Conservation (phyloP, 2,797 vertebrate species). For the Emys orbicularis region DNA sequence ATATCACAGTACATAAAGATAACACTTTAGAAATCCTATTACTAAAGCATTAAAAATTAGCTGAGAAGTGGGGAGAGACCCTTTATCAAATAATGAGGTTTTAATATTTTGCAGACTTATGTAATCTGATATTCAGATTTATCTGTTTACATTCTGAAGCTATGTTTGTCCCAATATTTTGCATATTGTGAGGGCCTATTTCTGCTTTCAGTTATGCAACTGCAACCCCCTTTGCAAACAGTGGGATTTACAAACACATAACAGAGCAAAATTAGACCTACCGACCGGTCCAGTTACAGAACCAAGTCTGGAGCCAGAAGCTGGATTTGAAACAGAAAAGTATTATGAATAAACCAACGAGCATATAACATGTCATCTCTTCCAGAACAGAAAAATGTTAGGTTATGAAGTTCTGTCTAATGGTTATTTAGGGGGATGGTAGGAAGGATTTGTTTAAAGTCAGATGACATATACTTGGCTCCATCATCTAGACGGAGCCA, state of each 20-base stretch:
- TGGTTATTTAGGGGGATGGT: neutral
- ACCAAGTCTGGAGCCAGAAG: neutral
- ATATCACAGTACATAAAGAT: neutral
- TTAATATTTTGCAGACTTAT: neutral
- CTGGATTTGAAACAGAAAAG: neutral
- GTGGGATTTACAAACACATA: neutral
- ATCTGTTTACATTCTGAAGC: neutral
- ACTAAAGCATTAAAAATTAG: neutral
- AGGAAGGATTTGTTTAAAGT: neutral
- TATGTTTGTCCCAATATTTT: neutral
- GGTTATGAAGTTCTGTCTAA: neutral
- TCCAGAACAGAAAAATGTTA: neutral
- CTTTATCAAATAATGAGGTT: neutral
- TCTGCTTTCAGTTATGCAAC: neutral
- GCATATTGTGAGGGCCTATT: neutral
- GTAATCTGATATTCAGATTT: neutral
- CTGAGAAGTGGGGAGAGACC: neutral
- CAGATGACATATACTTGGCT: neutral
- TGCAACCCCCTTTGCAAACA: neutral
- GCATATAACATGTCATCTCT: neutral
- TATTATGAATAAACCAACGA: neutral
- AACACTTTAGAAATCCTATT: too few relatives aligned
- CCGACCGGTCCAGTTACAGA: neutral
- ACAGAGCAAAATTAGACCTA: neutral
- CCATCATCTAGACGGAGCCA: neutral